phyloP scores from a whole-genome alignment of 2,113 vertebrate genomes.

The Todiramphus saurophagus region DNA sequence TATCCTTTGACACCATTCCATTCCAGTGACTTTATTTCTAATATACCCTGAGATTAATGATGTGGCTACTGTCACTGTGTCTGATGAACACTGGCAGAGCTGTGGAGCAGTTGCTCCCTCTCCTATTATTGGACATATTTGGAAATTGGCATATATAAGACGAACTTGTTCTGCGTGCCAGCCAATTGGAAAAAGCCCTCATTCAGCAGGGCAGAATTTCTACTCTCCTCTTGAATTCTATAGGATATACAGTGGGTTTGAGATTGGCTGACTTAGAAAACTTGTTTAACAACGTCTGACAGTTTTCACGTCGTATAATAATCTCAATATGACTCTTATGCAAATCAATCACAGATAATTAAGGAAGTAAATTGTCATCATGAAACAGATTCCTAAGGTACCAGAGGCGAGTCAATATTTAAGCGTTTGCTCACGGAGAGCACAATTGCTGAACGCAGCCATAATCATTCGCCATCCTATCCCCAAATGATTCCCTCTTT shows the following conservation, averaged over 20 bases:
- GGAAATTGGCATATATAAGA: slow-evolving; percentile 56
- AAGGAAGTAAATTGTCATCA: neutral
- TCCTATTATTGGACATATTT: slow-evolving; percentile 57
- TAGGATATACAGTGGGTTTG: neutral
- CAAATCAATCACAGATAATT: neutral
- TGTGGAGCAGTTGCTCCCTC: slow-evolving; percentile 64
- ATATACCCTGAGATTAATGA: slow-evolving; percentile 66
- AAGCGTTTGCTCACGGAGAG: neutral
- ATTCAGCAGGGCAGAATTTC: neutral
- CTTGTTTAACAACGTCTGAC: neutral
- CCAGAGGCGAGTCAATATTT: neutral
- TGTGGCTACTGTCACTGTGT: slow-evolving; percentile 58
- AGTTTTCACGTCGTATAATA: slow-evolving; percentile 11
- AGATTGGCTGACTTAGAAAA: neutral
- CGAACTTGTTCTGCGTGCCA: neutral
- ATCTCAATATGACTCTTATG: neutral
- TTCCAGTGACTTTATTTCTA: slow-evolving; percentile 69
- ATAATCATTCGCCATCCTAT: neutral
- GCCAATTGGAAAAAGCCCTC: slow-evolving; percentile 25
- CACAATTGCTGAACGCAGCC: neutral
- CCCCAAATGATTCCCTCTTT: neutral
- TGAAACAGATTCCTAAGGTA: neutral
- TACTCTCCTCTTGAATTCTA: neutral
- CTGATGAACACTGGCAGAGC: slow-evolving; percentile 67
- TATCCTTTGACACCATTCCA: slow-evolving; percentile 68